Evolutionary conservation across 2,113 vertebrate species (phyloP).

Genomic region (Oncorhynchus clarkii): DNA sequence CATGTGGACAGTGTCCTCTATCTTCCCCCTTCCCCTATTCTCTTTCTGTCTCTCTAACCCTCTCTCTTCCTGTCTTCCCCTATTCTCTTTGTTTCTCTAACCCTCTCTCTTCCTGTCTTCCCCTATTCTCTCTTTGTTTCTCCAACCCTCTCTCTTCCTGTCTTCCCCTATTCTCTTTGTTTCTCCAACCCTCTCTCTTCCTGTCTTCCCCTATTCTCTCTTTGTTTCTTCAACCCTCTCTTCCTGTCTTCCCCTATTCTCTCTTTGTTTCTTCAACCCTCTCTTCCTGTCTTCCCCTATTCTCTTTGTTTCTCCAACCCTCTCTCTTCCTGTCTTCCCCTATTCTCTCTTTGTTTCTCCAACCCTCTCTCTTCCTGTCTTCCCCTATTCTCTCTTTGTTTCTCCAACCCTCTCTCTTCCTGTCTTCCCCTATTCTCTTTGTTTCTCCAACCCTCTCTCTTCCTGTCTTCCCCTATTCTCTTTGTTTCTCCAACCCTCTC

Average conservation of each 20-base stretch:
- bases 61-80: background rate
- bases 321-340: background rate
- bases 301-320: background rate
- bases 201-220: too few species aligned
- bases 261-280: background rate
- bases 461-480: background rate
- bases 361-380: background rate
- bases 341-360: background rate
- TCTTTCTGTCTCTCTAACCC: background rate
- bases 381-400: background rate
- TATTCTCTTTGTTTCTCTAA: background rate
- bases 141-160: constrained; percentile 7
- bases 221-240: background rate
- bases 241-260: background rate
- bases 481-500: constrained; percentile 7
- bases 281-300: background rate
- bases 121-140: background rate
- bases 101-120: background rate
- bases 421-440: background rate
- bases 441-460: background rate
- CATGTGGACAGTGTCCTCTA: too few species aligned
- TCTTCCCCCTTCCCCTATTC: too few species aligned
- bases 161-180: constrained; percentile 31
- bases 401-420: background rate
- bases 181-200: too few species aligned